phyloP scores from a whole-genome alignment of 2,113 vertebrate genomes.

The Hipposideros armiger region DNA sequence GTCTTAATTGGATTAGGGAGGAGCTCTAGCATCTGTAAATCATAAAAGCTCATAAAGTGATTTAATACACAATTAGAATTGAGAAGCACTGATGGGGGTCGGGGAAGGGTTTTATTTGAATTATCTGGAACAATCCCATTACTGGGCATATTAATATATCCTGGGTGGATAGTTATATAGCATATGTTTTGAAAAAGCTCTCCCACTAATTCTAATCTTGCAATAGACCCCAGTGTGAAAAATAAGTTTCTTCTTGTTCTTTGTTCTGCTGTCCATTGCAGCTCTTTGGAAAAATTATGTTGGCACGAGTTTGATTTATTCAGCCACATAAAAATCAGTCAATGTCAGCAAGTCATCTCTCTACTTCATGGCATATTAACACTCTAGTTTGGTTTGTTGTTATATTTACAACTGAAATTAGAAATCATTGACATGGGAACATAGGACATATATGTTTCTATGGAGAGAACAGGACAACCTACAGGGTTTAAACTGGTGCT shows the following conservation, averaged over 20 bases:
- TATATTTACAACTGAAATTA: not conserved
- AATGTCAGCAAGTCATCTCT: constrained; percentile 8
- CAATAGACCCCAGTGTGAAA: not conserved
- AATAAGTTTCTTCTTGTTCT: not conserved
- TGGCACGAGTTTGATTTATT: not conserved
- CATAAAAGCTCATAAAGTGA: constrained; percentile 48
- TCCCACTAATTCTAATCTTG: not conserved
- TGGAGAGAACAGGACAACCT: not conserved
- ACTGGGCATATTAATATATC: not conserved
- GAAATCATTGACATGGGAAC: not conserved
- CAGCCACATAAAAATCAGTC: not conserved
- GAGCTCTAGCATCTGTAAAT: not conserved
- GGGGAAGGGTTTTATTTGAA: not conserved
- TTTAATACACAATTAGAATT: not conserved
- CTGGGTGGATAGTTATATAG: not conserved
- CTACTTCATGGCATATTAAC: not conserved
- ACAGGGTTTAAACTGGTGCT: not conserved
- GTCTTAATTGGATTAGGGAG: constrained; percentile 31
- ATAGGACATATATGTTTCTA: not conserved
- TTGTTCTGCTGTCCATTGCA: not conserved
- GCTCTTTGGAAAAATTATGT: constrained; percentile 19
- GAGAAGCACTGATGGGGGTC: not conserved
- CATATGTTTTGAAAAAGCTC: not conserved
- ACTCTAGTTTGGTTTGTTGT: not conserved
- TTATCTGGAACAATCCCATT: constrained; percentile 15